Evolutionary conservation across 2,888 invertebrate species (phyloP), one percentile per base, ranked within the genome.

Genomic region (Xestoiulus laeticollis): DNA sequence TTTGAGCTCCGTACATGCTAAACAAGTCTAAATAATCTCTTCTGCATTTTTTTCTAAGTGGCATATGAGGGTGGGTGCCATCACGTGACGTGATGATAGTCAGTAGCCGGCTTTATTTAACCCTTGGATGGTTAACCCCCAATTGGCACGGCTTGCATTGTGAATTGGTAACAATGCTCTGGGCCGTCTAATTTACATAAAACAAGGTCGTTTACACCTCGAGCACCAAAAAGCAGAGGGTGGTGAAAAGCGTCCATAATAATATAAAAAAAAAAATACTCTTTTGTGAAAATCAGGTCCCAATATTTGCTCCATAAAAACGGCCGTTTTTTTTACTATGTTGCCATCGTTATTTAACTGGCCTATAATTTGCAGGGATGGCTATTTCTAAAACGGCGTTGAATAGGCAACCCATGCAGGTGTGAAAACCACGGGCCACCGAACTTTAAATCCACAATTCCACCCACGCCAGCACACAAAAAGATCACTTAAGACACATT

Each of bases 131-230:
- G n/a, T n/a, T n/a, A 59, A 59, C 59, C 22, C n/a, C 59, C n/a
- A 1, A n/a, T 1, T 22, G 59, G 48, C 48, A 16, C 48, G 43
- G 16, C 48, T 10, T 48, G 59, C 59, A 59, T 59, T 59, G 59
- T 59, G 59, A 59, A 59, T 59, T 1, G 2, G 59, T n/a, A 59
- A 59, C 59, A 59, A 59, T 59, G n/a, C 59, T 0, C 59, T n/a
- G 14, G 14, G 59, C 59, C 59, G 59, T 14, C 59, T 59, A 59
- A 59, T 59, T 59, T 59, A 14, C 59, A 59, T 59, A 59, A n/a
- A 59, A 59, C 59, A 59, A 59, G 59, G 59, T 59, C 59, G 59
- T 59, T 59, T 59, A 59, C 59, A 48, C 48, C 48, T 48, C 48
- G 48, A 6, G 48, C 48, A 16, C 14, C 48, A 6, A 48, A 43